Percentiles rank a stretch among this genome's conserved stretches.
phyloP scores from a whole-genome alignment of 2,888 invertebrate genomes.

The Capitulum mitella region DNA sequence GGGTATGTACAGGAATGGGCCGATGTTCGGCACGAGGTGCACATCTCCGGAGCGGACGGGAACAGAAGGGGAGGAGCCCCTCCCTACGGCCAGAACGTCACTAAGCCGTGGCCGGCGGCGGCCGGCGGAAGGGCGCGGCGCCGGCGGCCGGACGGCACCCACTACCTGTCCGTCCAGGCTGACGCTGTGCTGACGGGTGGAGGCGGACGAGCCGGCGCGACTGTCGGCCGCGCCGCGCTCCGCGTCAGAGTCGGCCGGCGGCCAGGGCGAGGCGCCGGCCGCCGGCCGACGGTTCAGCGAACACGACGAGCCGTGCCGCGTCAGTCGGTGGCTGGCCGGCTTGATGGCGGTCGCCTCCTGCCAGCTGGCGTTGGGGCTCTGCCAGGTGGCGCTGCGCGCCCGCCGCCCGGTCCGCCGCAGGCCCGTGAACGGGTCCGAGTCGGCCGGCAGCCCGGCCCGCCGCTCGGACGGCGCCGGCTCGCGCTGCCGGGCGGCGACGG shows the following conservation, averaged over 20 bases:
- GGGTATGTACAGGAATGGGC: too few relatives aligned
- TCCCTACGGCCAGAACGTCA: too few relatives aligned
- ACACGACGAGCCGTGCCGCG: slow-evolving; percentile 36
- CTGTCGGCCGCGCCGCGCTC: too few relatives aligned
- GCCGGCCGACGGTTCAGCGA: slow-evolving; percentile 28
- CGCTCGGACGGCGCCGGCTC: neutral
- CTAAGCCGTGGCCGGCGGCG: too few relatives aligned
- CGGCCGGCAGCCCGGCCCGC: neutral
- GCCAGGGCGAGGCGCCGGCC: slow-evolving; percentile 32
- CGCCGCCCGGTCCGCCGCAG: neutral
- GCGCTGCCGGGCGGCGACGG: neutral
- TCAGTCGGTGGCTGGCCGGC: slow-evolving; percentile 36
- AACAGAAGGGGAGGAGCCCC: too few relatives aligned
- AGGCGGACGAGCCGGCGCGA: neutral
- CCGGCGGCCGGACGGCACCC: neutral
- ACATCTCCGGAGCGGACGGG: too few relatives aligned
- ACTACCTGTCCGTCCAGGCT: neutral
- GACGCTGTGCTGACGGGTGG: neutral
- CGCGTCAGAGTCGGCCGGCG: too few relatives aligned
- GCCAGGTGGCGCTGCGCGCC: neutral
- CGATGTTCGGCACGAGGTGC: too few relatives aligned
- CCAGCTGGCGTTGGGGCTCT: slow-evolving; percentile 23
- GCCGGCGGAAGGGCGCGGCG: too few relatives aligned
- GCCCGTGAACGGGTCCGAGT: neutral
- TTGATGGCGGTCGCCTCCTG: slow-evolving; percentile 35